Conservation (phyloP, 2,797 vertebrate species). For the Microchirus variegatus region DNA sequence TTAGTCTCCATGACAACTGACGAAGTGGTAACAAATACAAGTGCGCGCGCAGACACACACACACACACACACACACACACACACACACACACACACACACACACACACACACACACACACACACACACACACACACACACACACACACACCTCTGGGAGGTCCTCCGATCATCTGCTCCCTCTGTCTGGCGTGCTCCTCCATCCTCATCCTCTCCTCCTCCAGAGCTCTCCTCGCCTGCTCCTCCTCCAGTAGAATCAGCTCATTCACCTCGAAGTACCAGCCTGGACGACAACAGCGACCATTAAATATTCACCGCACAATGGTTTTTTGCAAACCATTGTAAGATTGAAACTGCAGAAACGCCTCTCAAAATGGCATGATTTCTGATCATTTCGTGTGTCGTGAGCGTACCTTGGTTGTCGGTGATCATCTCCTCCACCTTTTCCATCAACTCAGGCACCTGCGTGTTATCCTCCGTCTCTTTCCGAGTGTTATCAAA, state of each 20-base stretch:
- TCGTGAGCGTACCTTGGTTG: constrained; percentile 70
- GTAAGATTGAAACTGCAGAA: neutral
- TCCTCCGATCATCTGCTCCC: constrained; percentile 81
- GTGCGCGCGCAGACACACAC: too few species aligned
- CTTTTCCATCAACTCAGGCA: constrained; percentile 81
- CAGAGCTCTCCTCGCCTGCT: constrained; percentile 74
- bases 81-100: too few species aligned
- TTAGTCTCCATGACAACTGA: too few species aligned
- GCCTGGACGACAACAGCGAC: constrained; percentile 50
- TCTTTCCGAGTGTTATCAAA: constrained; percentile 78
- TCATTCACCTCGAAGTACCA: constrained; percentile 83
- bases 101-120: too few species aligned
- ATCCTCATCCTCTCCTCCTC: constrained; percentile 79
- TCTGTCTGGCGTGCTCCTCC: constrained; percentile 74
- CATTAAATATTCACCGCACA: neutral
- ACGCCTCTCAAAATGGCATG: neutral
- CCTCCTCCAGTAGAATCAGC: constrained; percentile 73
- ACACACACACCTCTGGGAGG: constrained; percentile 78
- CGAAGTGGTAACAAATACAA: too few species aligned
- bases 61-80: too few species aligned
- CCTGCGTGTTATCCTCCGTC: constrained; percentile 75
- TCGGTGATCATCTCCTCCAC: constrained; percentile 82
- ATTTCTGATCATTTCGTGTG: neutral
- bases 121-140: too few species aligned
- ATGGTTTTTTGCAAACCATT: neutral